Evolutionary conservation across 2,113 vertebrate species (phyloP), one percentile per base, ranked within the genome.

Genomic region (Candoia aspera): DNA sequence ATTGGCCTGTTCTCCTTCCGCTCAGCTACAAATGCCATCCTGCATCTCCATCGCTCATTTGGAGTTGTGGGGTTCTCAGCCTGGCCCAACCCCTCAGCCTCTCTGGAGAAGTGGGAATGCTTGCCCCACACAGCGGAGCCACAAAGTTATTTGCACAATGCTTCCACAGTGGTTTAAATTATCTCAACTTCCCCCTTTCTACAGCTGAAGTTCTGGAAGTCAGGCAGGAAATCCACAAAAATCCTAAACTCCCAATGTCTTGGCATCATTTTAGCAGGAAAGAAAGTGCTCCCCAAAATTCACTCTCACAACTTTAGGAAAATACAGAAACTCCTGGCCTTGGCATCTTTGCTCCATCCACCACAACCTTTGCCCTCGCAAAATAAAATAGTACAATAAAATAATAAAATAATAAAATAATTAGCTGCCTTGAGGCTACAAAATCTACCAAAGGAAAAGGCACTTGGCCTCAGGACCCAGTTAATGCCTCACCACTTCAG

Each of bases 381-480:
- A 79, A 37, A 15, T 0, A 1, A 37, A 37, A 8, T n/a, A n/a
- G n/a, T n/a, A n/a, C n/a, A n/a, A n/a, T 0, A 15, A 33, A 17
- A 73, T 6, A 1, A 73, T 8, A 0, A 8, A 37, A 33, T 3
- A 8, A 49, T 5, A 5, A 6, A 49, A 49, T 5, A 49, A 49
- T 33, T 6, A 1, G 15, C 68, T 9, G 33, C 17, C 68, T 19
- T 8, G n/a, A 79, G 68, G 68, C n/a, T n/a, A 79, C 68, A 19
- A 9, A 19, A 21, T 37, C 8, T 2, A 1, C 17, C 68, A n/a
- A 8, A 37, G 73, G 73, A 79, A 21, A 79, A 23, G 2, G 8
- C 4, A 37, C 0, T 17, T 3, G 73, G 33, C 73, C 17, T 37
- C 73, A 3, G 33, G 68, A 21, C 68, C 49, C 49, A 49, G 49